These are phyloP conservation scores for Tyria jacobaeae DNA, from an alignment of 2,888 invertebrate species.

Conservation along the genomic window DNA sequence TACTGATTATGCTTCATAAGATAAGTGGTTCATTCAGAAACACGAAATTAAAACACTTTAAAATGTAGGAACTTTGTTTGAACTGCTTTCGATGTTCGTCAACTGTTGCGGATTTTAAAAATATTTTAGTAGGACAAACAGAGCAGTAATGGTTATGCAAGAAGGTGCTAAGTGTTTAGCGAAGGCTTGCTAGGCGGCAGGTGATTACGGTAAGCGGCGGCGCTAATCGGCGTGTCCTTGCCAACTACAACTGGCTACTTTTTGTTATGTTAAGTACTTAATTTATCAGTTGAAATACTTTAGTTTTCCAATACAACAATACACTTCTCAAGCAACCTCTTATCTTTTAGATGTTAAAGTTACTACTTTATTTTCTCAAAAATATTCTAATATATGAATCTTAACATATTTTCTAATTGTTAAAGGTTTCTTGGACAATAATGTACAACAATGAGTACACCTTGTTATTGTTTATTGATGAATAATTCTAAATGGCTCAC, in stretches of 20 bases:
- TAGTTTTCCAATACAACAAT: background rate
- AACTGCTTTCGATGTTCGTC: background rate
- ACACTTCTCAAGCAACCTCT: background rate
- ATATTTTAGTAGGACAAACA: background rate
- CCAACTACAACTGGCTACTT: conserved; percentile 19
- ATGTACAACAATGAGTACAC: background rate
- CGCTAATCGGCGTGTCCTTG: conserved; percentile 65
- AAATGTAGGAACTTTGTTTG: background rate
- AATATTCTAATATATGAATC: background rate
- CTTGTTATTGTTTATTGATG: background rate
- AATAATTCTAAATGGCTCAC: background rate
- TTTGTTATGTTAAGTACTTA: conserved; percentile 32
- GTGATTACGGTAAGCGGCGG: conserved; percentile 43
- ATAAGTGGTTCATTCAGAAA: conserved; percentile 2
- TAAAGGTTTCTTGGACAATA: background rate
- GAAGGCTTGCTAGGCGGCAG: conserved; percentile 46
- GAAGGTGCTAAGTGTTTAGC: conserved; percentile 53
- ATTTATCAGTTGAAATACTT: background rate
- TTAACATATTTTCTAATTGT: background rate
- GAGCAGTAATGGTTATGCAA: conserved; percentile 30
- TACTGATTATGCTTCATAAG: background rate
- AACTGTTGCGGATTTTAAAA: background rate
- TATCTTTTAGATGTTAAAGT: background rate
- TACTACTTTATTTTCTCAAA: background rate
- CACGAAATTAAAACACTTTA: background rate